Evolutionary conservation across 1,140 invertebrate species (phyloP), one percentile per base, ranked within the genome.

Genomic region (Stegodyphus mimosarum): DNA sequence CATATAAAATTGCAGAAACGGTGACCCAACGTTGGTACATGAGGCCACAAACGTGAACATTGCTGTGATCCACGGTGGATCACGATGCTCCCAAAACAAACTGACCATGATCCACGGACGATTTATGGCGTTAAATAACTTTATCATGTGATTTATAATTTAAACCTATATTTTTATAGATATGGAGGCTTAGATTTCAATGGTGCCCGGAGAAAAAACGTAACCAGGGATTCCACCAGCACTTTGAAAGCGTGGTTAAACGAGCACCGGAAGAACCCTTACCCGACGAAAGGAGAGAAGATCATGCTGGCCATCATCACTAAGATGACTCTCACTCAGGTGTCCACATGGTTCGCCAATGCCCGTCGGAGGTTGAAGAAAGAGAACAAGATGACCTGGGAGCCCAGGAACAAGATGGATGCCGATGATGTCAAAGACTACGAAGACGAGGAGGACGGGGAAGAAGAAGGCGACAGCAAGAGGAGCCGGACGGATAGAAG

Each of bases 211-310:
- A 92, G 98, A 88, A 99, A 99, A 92, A 99, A 99, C 92, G 98
- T 98, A 50, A 99, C 98, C 18, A 91, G 98, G 78, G 98, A 99
- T 91, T 99, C 97, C 48, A 99, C 98, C 33, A 97, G 95, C 90
- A 98, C 97, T 9, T 91, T 99, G 9, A 99, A 99, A 91, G 92
- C 92, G 92, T 98, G 98, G 98, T 91, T 98, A 93, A 88, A 94
- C 94, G 90, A 99, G 94, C 92, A 95, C 95, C 95, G 92, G 93
- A 98, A 92, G 94, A 99, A 93, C 88, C 93, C 93, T 6, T 93
- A 93, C 88, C 93, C 93, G 6, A 93, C 92, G 1, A 93, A 93
- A 88, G 92, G 91, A 7, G 93, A 93, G 88, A 93, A 93, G 89
- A 91, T 93, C 76, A 92, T 93, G 90, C 88, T 93, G 84, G 93